Evolutionary conservation across 1,140 invertebrate species (phyloP).

Genomic region (Drosophila nebulosa): DNA sequence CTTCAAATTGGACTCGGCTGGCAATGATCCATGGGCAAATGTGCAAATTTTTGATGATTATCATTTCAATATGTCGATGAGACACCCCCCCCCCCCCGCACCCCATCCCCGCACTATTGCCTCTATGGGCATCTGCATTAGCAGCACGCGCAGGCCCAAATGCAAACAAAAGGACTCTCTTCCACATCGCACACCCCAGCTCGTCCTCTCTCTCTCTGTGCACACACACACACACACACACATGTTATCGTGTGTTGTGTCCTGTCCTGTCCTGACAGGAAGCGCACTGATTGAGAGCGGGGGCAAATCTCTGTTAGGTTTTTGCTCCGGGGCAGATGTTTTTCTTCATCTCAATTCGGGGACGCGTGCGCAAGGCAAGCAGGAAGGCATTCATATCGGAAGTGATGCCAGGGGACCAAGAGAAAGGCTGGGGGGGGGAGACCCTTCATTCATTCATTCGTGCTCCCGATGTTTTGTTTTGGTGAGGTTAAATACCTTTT

Average conservation of each 20-base stretch:
- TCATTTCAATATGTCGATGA: conserved; percentile 43
- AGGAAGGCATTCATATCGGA: conserved; percentile 43
- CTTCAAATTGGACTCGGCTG: conserved; percentile 22
- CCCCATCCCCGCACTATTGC: not conserved
- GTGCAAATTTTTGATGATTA: conserved; percentile 54
- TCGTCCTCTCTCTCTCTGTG: not conserved
- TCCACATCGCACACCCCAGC: not conserved
- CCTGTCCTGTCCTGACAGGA: conserved; percentile 51
- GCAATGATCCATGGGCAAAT: conserved; percentile 14
- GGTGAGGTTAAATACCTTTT: conserved; percentile 15
- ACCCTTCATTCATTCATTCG: not conserved
- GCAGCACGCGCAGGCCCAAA: conserved; percentile 64
- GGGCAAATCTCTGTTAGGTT: conserved; percentile 52
- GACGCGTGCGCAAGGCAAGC: conserved; percentile 59
- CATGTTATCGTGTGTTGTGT: conserved; percentile 42
- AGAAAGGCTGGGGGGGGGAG: not conserved
- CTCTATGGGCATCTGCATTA: conserved; percentile 48
- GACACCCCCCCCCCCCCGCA: not conserved
- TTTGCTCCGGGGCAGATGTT: conserved; percentile 64
- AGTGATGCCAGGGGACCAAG: conserved; percentile 20
- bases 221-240: conserved; percentile 34
- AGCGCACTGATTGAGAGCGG: conserved; percentile 73
- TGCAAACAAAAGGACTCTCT: conserved; percentile 23
- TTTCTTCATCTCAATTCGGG: conserved; percentile 18
- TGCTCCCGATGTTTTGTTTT: conserved; percentile 7